These are phyloP conservation scores for Drosophila simulans DNA, from an alignment of 1,140 invertebrate species.

Conservation along the genomic window DNA sequence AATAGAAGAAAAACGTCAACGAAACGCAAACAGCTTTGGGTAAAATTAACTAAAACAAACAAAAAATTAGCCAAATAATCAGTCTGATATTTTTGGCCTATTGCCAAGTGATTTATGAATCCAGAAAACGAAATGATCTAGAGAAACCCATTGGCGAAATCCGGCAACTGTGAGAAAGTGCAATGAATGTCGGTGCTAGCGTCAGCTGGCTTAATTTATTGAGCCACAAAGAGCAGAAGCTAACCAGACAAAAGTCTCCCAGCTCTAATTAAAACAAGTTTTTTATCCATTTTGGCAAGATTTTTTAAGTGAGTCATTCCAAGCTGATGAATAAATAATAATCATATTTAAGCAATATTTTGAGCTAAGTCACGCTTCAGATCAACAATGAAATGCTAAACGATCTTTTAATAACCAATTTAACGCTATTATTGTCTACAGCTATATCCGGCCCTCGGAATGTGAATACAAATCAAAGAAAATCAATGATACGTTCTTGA, in stretches of 20 bases:
- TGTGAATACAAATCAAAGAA: conserved; percentile 29
- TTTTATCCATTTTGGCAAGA: conserved; percentile 20
- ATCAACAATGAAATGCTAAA: conserved; percentile 48
- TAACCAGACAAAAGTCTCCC: conserved; percentile 18
- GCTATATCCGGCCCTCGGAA: conserved; percentile 22
- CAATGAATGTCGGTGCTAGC: conserved; percentile 39
- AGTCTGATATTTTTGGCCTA: conserved; percentile 6
- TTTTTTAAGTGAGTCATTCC: conserved; percentile 35
- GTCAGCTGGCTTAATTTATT: conserved; percentile 43
- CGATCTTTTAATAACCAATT: conserved; percentile 78
- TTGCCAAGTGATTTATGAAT: conserved; percentile 7
- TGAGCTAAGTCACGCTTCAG: conserved; percentile 54
- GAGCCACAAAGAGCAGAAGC: conserved; percentile 14
- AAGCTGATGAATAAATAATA: conserved; percentile 48
- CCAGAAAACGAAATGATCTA: conserved; percentile 23
- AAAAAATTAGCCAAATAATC: conserved; percentile 24
- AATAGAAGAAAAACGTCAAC: background rate
- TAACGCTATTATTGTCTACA: conserved; percentile 61
- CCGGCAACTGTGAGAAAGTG: conserved; percentile 53
- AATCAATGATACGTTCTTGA: conserved; percentile 60
- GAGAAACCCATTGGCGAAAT: conserved; percentile 4
- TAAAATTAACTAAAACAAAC: conserved; percentile 24
- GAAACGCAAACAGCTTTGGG: conserved; percentile 10
- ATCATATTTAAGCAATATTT: conserved; percentile 44
- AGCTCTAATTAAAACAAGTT: conserved; percentile 54